These are phyloP conservation scores for Drosophila mojavensis DNA, from an alignment of 1,140 invertebrate species.

Conservation along the genomic window DNA sequence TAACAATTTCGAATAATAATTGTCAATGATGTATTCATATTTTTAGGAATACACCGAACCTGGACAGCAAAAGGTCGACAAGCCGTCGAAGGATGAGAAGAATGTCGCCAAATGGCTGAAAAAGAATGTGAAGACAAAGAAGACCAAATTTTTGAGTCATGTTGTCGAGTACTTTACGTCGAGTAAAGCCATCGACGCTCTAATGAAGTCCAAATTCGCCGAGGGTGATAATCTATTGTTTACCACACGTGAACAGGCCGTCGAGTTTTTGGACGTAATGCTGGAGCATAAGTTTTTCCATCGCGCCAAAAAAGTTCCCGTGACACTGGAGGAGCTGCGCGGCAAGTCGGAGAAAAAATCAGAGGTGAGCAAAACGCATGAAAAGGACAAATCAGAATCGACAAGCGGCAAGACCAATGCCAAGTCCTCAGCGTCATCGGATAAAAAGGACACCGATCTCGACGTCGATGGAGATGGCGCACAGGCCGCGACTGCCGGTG, in stretches of 20 bases:
- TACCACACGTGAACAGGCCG: constrained; percentile 90
- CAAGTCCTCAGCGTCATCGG: constrained; percentile 24
- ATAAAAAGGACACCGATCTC: constrained; percentile 58
- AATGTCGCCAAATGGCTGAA: constrained; percentile 96
- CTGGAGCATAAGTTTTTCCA: constrained; percentile 97
- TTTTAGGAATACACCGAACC: constrained; percentile 81
- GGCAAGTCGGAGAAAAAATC: constrained; percentile 71
- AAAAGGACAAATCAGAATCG: constrained; percentile 65
- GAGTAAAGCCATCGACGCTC: constrained; percentile 94
- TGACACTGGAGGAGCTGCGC: constrained; percentile 89
- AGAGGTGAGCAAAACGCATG: constrained; percentile 60
- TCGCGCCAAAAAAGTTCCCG: constrained; percentile 94
- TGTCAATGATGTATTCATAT: not conserved
- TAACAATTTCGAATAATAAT: not conserved
- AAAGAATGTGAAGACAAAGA: constrained; percentile 96
- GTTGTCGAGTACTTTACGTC: constrained; percentile 98
- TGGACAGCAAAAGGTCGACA: constrained; percentile 86
- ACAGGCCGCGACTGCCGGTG: constrained; percentile 39
- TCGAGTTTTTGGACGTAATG: constrained; percentile 93
- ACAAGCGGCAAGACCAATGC: constrained; percentile 45
- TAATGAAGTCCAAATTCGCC: constrained; percentile 96
- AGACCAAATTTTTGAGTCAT: constrained; percentile 97
- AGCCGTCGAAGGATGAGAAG: constrained; percentile 96
- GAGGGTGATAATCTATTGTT: constrained; percentile 92
- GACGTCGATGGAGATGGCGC: constrained; percentile 58